Base-by-base conservation (phyloP, 2,888 invertebrate genomes). In the Galerucella calmariensis region DNA sequence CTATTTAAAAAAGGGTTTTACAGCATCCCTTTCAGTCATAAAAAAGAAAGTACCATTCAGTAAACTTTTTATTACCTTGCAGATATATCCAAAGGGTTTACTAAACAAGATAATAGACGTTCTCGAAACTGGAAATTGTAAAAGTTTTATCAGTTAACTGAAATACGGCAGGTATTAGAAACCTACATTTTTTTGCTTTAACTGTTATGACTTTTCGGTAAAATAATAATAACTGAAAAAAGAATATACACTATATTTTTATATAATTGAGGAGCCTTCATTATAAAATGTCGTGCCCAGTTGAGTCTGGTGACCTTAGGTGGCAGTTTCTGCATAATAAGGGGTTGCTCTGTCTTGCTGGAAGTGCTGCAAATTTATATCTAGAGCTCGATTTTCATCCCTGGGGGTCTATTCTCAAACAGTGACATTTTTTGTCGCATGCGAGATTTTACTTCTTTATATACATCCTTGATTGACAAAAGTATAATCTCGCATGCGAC, bases 1-100 rank as follows among this genome's bases (percentile, higher is more conserved):
- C 80, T 79, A 78, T 78, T 80, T 80, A 75, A 80, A 82, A 79
- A 82, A 83, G 82, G 82, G 82, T 81, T 80, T 84, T 82, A 82
- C 80, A 79, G 76, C 78, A 74, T 74, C 74, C 79, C 77, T 76
- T 69, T 72, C 58, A 65, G 72, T 73, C 80, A 80, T 83, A 83
- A 83, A 84, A 51, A 82, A 82, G 82, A 83, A 83, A 83, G 82
- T 82, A 78, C 73, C 68, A 76, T 77, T 78, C 78, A 75, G 77
- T 78, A 79, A 78, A 78, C 69, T 79, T 82, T 79, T 83, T 83
- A 83, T 82, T 82, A 79, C 81, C 80, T 75, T 74, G 69, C 73
- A 77, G 72, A 75, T 76, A 75, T 76, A 75, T 73, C 74, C 71
- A 76, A 79, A 79, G 77, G 79, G 79, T 76, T 77, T 77, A 75